phyloP scores from a whole-genome alignment of 2,113 vertebrate species.

The Ranitomeya variabilis region DNA sequence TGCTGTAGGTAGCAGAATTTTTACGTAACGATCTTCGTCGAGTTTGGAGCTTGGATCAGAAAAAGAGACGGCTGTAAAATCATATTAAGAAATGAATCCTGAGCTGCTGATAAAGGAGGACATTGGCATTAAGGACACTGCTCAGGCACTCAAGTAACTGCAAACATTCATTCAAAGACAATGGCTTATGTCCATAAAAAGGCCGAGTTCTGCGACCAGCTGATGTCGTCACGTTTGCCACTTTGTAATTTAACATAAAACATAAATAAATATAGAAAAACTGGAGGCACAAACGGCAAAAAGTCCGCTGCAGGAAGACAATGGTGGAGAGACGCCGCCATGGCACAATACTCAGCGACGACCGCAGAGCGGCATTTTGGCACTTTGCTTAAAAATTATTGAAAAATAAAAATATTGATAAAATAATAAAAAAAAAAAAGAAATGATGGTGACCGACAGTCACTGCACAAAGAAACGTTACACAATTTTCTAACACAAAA shows the following conservation, averaged over 20 bases:
- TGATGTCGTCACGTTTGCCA: neutral
- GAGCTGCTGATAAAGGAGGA: neutral
- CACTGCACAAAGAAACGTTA: neutral
- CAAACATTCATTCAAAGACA: neutral
- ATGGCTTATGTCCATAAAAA: neutral
- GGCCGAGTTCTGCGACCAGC: neutral
- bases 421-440: neutral
- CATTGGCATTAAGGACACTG: neutral
- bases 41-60: neutral
- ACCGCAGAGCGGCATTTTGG: conserved; percentile 25
- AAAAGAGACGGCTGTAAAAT: neutral
- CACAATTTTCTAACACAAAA: neutral
- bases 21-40: too few species aligned
- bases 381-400: neutral
- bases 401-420: neutral
- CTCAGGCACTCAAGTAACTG: neutral
- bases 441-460: neutral
- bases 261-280: neutral
- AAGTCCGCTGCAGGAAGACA: neutral
- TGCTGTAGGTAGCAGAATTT: neutral
- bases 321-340: neutral
- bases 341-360: neutral
- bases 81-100: neutral
- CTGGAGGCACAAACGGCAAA: neutral
- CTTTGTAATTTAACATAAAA: neutral